Evolutionary conservation across 2,797 vertebrate species (phyloP).

Genomic region (Acanthurus tractus): DNA sequence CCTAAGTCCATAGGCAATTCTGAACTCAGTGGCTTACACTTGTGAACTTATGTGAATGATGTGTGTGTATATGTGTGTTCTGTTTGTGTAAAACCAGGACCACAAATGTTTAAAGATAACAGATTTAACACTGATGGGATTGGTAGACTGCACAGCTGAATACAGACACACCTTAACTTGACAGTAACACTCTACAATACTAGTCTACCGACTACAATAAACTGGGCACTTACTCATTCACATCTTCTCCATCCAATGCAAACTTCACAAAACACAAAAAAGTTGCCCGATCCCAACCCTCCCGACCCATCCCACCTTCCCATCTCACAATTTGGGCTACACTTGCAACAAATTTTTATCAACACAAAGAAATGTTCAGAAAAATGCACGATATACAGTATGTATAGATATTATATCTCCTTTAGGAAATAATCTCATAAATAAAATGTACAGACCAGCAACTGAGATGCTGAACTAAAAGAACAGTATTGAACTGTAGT

Average conservation of each 20-base stretch:
- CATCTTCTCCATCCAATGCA: conserved; percentile 77
- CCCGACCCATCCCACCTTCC: conserved; percentile 32
- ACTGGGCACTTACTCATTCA: conserved; percentile 83
- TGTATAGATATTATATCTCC: conserved; percentile 77
- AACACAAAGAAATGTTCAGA: conserved; percentile 85
- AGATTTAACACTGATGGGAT: conserved; percentile 83
- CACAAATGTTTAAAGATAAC: conserved; percentile 71
- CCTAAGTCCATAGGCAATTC: conserved; percentile 66
- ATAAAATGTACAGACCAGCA: conserved; percentile 87
- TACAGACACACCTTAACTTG: conserved; percentile 82
- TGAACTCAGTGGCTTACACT: conserved; percentile 72
- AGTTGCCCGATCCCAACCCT: conserved; percentile 33
- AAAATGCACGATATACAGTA: conserved; percentile 83
- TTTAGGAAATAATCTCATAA: conserved; percentile 86
- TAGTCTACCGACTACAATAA: conserved; percentile 82
- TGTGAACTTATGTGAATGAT: conserved; percentile 63
- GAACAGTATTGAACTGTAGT: conserved; percentile 67
- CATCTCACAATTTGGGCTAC: conserved; percentile 67
- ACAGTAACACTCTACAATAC: conserved; percentile 82
- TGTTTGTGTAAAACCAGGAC: conserved; percentile 62
- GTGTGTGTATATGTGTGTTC: conserved; percentile 38
- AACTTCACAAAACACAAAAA: conserved; percentile 79
- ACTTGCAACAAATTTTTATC: conserved; percentile 65
- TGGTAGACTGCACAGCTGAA: conserved; percentile 83
- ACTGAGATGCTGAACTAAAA: conserved; percentile 73